phyloP scores from a whole-genome alignment of 2,888 invertebrate genomes.

The Dynastes grantii region DNA sequence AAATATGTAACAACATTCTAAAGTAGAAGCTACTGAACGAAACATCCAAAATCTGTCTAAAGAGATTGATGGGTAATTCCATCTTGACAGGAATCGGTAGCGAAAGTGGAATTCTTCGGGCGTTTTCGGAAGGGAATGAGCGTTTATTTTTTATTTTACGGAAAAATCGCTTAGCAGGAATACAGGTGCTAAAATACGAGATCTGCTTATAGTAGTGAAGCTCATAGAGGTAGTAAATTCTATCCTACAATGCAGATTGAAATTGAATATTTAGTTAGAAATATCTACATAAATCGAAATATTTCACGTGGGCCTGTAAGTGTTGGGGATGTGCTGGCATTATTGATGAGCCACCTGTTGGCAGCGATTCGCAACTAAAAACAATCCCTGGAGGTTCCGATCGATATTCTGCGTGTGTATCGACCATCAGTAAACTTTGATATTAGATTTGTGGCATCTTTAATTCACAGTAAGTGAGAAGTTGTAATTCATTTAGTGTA shows the following conservation, averaged over 20 bases:
- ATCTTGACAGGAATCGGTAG: too few relatives aligned
- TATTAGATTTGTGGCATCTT: slow-evolving; percentile 45
- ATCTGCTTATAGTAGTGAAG: too few relatives aligned
- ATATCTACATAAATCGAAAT: slow-evolving; percentile 37
- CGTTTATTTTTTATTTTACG: too few relatives aligned
- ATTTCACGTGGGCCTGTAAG: slow-evolving; percentile 36
- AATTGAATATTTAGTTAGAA: slow-evolving; percentile 22
- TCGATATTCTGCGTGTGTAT: slow-evolving; percentile 46
- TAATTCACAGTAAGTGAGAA: slow-evolving; percentile 33
- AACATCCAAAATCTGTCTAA: too few relatives aligned
- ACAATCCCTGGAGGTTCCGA: slow-evolving; percentile 43
- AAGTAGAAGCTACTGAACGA: too few relatives aligned
- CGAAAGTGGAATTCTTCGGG: too few relatives aligned
- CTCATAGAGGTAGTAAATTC: neutral
- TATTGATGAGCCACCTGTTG: slow-evolving; percentile 54
- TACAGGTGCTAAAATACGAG: too few relatives aligned
- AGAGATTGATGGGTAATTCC: too few relatives aligned
- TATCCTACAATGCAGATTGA: slow-evolving; percentile 5
- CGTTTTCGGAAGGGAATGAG: too few relatives aligned
- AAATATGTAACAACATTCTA: too few relatives aligned
- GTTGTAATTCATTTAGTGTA: slow-evolving; percentile 33
- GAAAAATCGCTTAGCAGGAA: too few relatives aligned
- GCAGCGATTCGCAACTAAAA: slow-evolving; percentile 43
- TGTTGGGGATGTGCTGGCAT: slow-evolving; percentile 44
- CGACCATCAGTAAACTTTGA: slow-evolving; percentile 41